These are phyloP conservation scores for Dichetophora obliterata DNA, from an alignment of 2,888 invertebrate species.

Conservation along the genomic window DNA sequence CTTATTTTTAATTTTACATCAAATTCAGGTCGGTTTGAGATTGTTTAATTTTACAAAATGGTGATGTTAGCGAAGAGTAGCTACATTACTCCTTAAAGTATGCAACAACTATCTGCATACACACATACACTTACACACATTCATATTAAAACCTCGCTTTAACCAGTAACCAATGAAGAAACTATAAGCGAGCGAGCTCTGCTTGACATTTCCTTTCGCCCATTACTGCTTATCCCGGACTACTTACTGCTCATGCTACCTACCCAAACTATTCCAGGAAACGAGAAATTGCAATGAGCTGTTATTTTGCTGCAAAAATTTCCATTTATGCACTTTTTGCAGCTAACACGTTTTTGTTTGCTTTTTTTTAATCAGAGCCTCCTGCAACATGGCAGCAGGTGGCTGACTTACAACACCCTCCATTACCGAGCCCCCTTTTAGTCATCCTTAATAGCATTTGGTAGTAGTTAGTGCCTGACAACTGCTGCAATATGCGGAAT, in stretches of 20 bases:
- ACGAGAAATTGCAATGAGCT: slow-evolving; percentile 12
- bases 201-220: too few species aligned
- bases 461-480: background rate
- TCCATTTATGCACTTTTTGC: slow-evolving; percentile 19
- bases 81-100: too few species aligned
- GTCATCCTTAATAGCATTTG: too few species aligned
- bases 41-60: too few species aligned
- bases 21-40: too few species aligned
- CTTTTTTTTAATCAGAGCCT: too few species aligned
- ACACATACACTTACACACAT: slow-evolving; percentile 40
- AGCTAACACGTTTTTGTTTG: background rate
- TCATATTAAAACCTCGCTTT: background rate
- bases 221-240: too few species aligned
- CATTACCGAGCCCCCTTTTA: background rate
- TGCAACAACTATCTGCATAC: slow-evolving; percentile 7
- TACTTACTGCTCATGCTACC: too few species aligned
- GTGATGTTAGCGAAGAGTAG: background rate
- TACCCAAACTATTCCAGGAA: too few species aligned
- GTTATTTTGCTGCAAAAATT: slow-evolving; percentile 9
- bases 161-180: background rate
- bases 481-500: slow-evolving; percentile 15
- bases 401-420: background rate
- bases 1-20: too few species aligned
- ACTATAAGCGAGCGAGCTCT: background rate
- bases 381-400: too few species aligned